A percentile compares a stretch with the other conserved stretches of the same genome.
Conservation (phyloP, 2,888 invertebrate species). For the Drosophila ustulata region DNA sequence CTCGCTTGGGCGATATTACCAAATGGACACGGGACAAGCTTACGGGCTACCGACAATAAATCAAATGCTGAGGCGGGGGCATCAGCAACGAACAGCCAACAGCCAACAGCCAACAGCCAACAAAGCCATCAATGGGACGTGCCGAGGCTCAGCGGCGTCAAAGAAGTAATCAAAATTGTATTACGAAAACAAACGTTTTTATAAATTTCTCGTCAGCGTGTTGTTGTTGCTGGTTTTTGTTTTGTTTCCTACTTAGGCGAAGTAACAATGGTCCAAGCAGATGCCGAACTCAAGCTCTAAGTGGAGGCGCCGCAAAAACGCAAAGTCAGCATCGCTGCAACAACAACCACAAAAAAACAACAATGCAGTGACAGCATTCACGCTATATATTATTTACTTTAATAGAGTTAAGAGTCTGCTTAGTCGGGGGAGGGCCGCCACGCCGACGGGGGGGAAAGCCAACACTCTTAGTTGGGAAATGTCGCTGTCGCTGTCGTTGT, state of each 20-base stretch:
- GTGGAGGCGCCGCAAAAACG: slow-evolving; percentile 55
- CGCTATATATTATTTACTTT: slow-evolving; percentile 76
- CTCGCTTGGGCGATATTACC: slow-evolving; percentile 54
- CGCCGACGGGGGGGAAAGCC: not conserved
- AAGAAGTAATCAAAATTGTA: slow-evolving; percentile 80
- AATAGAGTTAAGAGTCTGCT: slow-evolving; percentile 57
- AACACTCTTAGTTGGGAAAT: slow-evolving; percentile 62
- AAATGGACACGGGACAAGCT: slow-evolving; percentile 52
- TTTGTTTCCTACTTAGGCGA: slow-evolving; percentile 33
- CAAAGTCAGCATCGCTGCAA: slow-evolving; percentile 60
- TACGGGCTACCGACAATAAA: slow-evolving; percentile 59
- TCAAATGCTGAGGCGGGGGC: slow-evolving; percentile 28
- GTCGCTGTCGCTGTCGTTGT: slow-evolving; percentile 35
- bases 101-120: slow-evolving; percentile 12
- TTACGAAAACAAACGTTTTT: slow-evolving; percentile 80
- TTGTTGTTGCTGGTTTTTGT: slow-evolving; percentile 7
- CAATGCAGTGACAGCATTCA: slow-evolving; percentile 64
- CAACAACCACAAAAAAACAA: slow-evolving; percentile 33
- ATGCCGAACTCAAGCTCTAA: slow-evolving; percentile 46
- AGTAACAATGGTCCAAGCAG: slow-evolving; percentile 55
- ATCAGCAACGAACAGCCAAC: not conserved
- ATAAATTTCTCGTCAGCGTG: slow-evolving; percentile 55
- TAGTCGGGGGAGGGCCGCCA: slow-evolving; percentile 2
- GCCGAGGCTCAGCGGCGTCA: slow-evolving; percentile 57
- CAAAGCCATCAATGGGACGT: slow-evolving; percentile 70